phyloP scores from a whole-genome alignment of 2,888 invertebrate genomes.

The Xanthorhoe designata region DNA sequence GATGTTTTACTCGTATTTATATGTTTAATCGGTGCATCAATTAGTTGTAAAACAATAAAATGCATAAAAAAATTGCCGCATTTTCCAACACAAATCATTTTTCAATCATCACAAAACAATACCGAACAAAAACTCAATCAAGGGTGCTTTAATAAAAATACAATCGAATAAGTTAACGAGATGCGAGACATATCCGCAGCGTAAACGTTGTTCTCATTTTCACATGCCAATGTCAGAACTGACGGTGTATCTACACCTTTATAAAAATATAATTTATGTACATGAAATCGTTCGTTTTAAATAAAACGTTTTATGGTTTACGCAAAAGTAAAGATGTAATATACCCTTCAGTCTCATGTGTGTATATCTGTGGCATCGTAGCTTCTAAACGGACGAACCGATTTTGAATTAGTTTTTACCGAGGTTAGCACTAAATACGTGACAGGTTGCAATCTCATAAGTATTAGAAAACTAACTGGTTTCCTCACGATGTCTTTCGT shows the following conservation, averaged over 20 bases:
- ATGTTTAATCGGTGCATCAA: neutral
- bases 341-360: no score
- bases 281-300: no score
- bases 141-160: constrained; percentile 35
- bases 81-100: constrained; percentile 3
- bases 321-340: no score
- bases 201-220: constrained; percentile 44
- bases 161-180: constrained; percentile 46
- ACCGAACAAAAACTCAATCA: constrained; percentile 22
- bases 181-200: constrained; percentile 38
- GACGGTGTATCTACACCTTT: neutral
- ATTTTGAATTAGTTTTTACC: no score
- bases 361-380: no score
- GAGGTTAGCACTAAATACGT: no score
- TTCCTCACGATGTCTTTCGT: no score
- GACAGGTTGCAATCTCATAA: no score
- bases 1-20: neutral
- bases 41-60: neutral
- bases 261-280: no score
- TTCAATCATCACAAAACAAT: constrained; percentile 8
- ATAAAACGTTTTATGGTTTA: no score
- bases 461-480: no score
- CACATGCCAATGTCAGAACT: neutral
- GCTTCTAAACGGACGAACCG: no score
- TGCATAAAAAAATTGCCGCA: neutral